A percentile compares a stretch with the other conserved stretches of the same genome.
These are phyloP conservation scores for Melanotaenia maccullochi DNA, from an alignment of 2,797 vertebrate species.

Conservation along the genomic window DNA sequence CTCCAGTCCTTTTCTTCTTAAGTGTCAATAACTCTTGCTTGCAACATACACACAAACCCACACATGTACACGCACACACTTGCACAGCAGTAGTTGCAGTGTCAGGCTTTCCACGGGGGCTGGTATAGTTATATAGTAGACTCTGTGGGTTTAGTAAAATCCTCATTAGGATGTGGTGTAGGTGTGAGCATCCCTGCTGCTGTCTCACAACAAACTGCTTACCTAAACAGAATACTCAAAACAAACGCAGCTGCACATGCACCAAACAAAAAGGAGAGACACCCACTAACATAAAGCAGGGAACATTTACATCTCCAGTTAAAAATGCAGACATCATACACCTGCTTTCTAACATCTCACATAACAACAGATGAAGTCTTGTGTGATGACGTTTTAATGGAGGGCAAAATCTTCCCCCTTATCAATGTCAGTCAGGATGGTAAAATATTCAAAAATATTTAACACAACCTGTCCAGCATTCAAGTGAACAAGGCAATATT, in stretches of 20 bases:
- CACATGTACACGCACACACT: constrained; percentile 23
- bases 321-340: neutral
- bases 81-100: constrained; percentile 63
- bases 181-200: constrained; percentile 76
- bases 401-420: constrained; percentile 42
- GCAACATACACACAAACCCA: constrained; percentile 38
- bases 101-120: constrained; percentile 73
- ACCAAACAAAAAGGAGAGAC: constrained; percentile 45
- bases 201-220: constrained; percentile 73
- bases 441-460: constrained; percentile 50
- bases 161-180: constrained; percentile 78
- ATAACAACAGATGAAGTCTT: constrained; percentile 24
- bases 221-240: constrained; percentile 67
- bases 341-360: constrained; percentile 7
- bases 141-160: constrained; percentile 79
- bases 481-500: constrained; percentile 31
- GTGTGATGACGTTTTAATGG: constrained; percentile 43
- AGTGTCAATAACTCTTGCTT: constrained; percentile 74
- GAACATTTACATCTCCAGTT: constrained; percentile 1
- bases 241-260: constrained; percentile 25
- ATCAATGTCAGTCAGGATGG: constrained; percentile 61
- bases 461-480: constrained; percentile 20
- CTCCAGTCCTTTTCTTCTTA: constrained; percentile 62
- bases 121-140: constrained; percentile 73
- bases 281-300: constrained; percentile 20